Conservation (phyloP, 2,797 vertebrate species). For the Propithecus deckenii region DNA sequence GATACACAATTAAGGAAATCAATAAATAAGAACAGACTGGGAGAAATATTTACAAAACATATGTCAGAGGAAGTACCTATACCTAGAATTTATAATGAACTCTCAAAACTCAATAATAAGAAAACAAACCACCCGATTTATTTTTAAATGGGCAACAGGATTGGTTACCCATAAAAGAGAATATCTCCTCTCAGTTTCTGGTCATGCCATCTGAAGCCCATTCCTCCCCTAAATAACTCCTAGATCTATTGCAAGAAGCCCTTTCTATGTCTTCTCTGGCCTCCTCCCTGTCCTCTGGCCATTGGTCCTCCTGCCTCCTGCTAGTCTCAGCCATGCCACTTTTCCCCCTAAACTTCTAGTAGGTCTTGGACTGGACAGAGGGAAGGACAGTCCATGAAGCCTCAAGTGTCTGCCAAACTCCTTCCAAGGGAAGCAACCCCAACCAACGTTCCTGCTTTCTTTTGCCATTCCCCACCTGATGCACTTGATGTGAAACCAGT, state of each 20-base stretch:
- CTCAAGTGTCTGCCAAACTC: not conserved
- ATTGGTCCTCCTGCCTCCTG: not conserved
- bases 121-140: not conserved
- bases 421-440: not conserved
- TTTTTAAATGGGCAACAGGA: not conserved
- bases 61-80: not conserved
- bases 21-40: not conserved
- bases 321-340: not conserved
- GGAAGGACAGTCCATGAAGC: not conserved
- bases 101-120: not conserved
- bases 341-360: not conserved
- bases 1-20: not conserved
- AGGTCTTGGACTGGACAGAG: not conserved
- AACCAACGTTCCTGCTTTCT: not conserved
- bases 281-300: not conserved
- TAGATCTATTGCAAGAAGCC: not conserved
- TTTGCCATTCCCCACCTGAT: not conserved
- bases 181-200: not conserved
- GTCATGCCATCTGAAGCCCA: not conserved
- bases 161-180: conserved; percentile 10
- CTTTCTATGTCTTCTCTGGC: not conserved
- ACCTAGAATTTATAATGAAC: not conserved
- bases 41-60: conserved; percentile 9
- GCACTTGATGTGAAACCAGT: not conserved
- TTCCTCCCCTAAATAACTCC: not conserved